Evolutionary conservation across 2,888 invertebrate species (phyloP).

Genomic region (Lomographa bimaculata): DNA sequence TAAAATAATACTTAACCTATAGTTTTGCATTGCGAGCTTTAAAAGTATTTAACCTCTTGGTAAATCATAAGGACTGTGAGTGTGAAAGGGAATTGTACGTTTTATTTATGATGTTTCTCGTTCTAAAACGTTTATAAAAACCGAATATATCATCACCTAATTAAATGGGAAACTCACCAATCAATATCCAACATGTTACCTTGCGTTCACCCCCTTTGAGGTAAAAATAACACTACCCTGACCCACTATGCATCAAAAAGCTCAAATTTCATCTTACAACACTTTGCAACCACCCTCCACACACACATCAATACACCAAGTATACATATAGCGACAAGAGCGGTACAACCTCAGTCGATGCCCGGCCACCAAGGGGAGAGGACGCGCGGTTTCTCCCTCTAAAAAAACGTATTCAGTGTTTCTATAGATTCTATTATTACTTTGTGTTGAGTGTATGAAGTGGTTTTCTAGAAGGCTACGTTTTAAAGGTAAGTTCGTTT

Average conservation of each 20-base stretch:
- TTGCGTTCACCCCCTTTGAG: too few relatives aligned
- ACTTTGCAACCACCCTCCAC: conserved; percentile 9
- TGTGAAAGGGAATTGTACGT: too few relatives aligned
- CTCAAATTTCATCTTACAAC: conserved; percentile 9
- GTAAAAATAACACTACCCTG: conserved; percentile 16
- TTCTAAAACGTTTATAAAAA: too few relatives aligned
- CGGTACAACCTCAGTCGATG: conserved; percentile 41
- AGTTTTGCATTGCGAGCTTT: too few relatives aligned
- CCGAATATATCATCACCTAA: too few relatives aligned
- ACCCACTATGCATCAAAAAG: conserved; percentile 12
- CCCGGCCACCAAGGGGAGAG: conserved; percentile 21
- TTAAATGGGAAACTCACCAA: conserved; percentile 1
- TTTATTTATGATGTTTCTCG: too few relatives aligned
- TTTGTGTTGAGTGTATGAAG: conserved; percentile 1
- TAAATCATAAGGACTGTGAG: too few relatives aligned
- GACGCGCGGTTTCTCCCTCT: conserved; percentile 19
- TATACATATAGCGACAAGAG: conserved; percentile 7
- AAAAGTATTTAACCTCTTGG: too few relatives aligned
- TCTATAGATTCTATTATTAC: neutral
- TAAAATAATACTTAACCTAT: too few relatives aligned
- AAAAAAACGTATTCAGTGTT: conserved; percentile 14
- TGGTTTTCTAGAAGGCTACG: neutral
- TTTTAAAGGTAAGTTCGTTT: neutral
- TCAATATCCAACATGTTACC: too few relatives aligned
- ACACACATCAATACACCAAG: conserved; percentile 1